These are phyloP conservation scores for Lypha dubia DNA, from an alignment of 2,888 invertebrate species.

Conservation along the genomic window DNA sequence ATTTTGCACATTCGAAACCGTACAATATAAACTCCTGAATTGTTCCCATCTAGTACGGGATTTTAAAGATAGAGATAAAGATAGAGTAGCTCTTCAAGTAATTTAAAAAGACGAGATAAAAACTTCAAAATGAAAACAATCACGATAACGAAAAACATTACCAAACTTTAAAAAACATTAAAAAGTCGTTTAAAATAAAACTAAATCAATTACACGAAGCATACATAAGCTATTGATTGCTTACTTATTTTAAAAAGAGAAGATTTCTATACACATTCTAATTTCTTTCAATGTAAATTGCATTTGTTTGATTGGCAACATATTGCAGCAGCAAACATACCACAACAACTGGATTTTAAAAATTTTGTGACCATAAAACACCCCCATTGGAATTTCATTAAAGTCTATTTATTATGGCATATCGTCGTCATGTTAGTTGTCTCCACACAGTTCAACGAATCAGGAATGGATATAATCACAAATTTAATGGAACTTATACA, in stretches of 20 bases:
- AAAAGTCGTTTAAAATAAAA: no score
- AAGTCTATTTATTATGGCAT: constrained; percentile 62
- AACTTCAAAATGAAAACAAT: no score
- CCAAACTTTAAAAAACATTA: no score
- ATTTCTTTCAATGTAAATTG: constrained; percentile 51
- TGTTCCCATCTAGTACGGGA: no score
- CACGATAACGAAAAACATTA: no score
- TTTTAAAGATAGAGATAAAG: no score
- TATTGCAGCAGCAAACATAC: constrained; percentile 55
- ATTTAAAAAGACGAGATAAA: no score
- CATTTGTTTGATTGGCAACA: constrained; percentile 56
- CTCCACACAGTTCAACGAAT: constrained; percentile 42
- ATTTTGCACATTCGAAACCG: no score
- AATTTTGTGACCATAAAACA: constrained; percentile 72
- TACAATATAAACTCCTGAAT: no score
- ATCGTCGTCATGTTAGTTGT: constrained; percentile 58
- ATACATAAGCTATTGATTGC: no score
- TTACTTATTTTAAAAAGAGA: background rate
- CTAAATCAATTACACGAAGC: no score
- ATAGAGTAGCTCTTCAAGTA: no score
- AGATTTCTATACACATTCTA: background rate
- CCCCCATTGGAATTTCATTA: constrained; percentile 73
- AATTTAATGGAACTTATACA: constrained; percentile 36
- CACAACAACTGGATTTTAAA: constrained; percentile 66
- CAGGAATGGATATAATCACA: constrained; percentile 57